Conservation (phyloP, 2,797 vertebrate species). For the Lepilemur ruficaudatus region DNA sequence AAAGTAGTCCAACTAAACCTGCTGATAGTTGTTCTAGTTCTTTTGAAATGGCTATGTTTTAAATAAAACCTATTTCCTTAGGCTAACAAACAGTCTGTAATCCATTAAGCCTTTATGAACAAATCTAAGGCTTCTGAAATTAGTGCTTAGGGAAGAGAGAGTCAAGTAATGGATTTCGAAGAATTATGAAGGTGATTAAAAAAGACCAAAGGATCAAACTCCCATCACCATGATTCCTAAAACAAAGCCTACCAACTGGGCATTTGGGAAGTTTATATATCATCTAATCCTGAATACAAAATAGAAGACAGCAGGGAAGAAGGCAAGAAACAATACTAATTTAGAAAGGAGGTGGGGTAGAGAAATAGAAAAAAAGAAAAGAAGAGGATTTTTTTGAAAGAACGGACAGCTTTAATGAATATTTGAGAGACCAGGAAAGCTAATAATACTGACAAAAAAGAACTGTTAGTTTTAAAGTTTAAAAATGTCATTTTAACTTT, state of each 20-base stretch:
- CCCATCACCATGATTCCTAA: neutral
- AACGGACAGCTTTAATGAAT: neutral
- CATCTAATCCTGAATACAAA: neutral
- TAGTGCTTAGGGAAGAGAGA: conserved; percentile 58
- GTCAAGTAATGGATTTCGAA: conserved; percentile 62
- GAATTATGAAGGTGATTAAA: conserved; percentile 43
- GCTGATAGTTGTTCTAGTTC: neutral
- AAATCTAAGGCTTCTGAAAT: conserved; percentile 70
- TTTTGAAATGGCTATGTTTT: conserved; percentile 66
- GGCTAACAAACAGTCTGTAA: conserved; percentile 63
- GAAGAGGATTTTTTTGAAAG: neutral
- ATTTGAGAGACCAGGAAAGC: neutral
- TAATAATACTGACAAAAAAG: neutral
- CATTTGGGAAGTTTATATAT: neutral
- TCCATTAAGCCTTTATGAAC: conserved; percentile 65
- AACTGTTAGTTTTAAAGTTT: neutral
- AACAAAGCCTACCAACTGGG: neutral
- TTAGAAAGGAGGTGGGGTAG: neutral
- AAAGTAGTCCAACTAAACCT: neutral
- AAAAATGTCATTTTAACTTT: neutral
- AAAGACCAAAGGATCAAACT: conserved; percentile 24
- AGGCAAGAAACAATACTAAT: neutral
- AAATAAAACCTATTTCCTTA: conserved; percentile 50
- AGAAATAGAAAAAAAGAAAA: neutral
- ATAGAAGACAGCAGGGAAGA: neutral